Evolutionary conservation across 2,113 vertebrate species (phyloP), one percentile per base, ranked within the genome.

Genomic region (Columbina picui): DNA sequence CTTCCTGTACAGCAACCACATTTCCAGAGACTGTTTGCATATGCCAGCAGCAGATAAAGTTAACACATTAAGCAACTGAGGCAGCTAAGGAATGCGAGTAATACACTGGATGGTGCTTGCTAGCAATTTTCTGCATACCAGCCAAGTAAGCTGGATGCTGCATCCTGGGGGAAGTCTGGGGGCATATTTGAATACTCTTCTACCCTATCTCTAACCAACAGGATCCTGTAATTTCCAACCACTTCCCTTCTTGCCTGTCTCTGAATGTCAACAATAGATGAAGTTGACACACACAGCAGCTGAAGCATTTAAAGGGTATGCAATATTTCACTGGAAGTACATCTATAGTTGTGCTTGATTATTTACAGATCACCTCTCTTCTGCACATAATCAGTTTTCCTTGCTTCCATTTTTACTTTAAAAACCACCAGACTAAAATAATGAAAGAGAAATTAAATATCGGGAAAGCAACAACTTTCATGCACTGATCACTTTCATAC

Each of bases 11-110:
- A 61, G 56, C 26, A 90, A 92, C 90, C 90, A 3, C 92, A 77
- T 67, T 93, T 88, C 88, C 82, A 94, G 71, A 34, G 38, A 59
- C 90, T 76, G 73, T 75, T 77, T 78, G 63, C 71, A 29, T 80
- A 59, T 97, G 92, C 26, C 43, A 85, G 71, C 18, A 86, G 67
- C 59, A 93, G 94, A 96, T 96, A 96, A 95, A 84, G 89, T 83
- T 56, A 63, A 29, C 36, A 12, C 3, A 6, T 30, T 61, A 79
- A 75, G 22, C 14, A 87, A 55, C 52, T 26, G 36, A 71, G 19
- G 12, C 36, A 63, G 19, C 55, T n/a, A 34, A 67, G 30, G 38
- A 86, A 73, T 55, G 26, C 6, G 38, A 18, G 8, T 26, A 69
- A 49, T 7, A 30, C 39, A 65, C 10, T 53, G 41, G 34, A 20